Evolutionary conservation across 2,888 invertebrate genomes (phyloP), one percentile per base, ranked within the genome.

Genomic region (Ctenicera cuprea): DNA sequence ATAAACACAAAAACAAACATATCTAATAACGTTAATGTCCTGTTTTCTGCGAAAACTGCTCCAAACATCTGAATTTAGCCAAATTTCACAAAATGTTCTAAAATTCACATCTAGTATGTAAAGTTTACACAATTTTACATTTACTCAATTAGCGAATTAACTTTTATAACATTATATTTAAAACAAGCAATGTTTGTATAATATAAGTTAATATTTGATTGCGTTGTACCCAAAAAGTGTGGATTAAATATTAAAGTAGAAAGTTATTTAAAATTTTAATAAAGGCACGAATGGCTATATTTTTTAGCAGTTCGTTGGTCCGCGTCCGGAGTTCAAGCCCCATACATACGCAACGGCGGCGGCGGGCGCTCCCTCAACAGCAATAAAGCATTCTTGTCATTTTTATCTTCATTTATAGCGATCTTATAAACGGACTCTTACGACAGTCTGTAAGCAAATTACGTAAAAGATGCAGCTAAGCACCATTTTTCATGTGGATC

Each of bases 351-450:
- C n/a, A 20, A 20, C 41, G 45, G 26, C n/a, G n/a, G n/a, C n/a
- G n/a, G n/a, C n/a, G n/a, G n/a, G n/a, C 22, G 57, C 45, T 67
- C 67, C 70, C 64, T 65, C 62, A 63, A 33, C 62, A 45, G 68
- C 48, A 73, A 77, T 77, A 76, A 77, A 76, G 74, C 76, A 76
- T 74, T 73, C 77, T 68, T 66, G 77, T 74, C 76, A 72, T 76
- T 77, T 77, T 77, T 77, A 77, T 77, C 77, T 77, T 76, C 77
- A 77, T 77, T 77, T 77, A 74, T 76, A 74, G 74, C 71, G 73
- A 74, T 77, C 74, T 77, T 77, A 77, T 74, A 76, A 76, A 76
- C 76, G 76, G 73, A 76, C 74, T 76, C 72, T 67, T 67, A 77
- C 41, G 59, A 38, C 59, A 59, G 59, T 59, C 63, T 48, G 63